Evolutionary conservation across 2,113 vertebrate genomes (phyloP).

Genomic region (Nansenia antarctica): DNA sequence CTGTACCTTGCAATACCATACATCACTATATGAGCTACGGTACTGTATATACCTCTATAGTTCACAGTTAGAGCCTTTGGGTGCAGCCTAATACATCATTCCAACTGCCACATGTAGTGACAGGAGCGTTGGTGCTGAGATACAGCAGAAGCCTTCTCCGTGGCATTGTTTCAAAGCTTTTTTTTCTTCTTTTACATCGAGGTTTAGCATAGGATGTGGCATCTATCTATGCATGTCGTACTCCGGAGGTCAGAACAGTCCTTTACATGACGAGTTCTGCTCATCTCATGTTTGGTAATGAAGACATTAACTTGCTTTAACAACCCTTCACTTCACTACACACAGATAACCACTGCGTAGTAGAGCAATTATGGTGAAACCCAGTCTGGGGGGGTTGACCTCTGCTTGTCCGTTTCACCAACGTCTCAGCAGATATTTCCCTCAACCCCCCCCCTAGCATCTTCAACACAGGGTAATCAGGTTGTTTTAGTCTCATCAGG

Average conservation of each 20-base stretch:
- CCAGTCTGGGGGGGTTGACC: constrained; percentile 11
- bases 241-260: constrained; percentile 9
- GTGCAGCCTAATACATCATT: neutral
- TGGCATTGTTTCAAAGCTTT: neutral
- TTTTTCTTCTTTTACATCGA: constrained; percentile 2
- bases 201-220: neutral
- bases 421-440: constrained; percentile 32
- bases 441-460: constrained; percentile 8
- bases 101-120: neutral
- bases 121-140: neutral
- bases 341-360: constrained; percentile 1
- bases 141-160: neutral
- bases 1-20: constrained; percentile 40
- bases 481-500: constrained; percentile 7
- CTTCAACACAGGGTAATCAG: constrained; percentile 3
- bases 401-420: constrained; percentile 25
- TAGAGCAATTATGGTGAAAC: neutral
- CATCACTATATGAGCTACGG: constrained; percentile 26
- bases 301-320: constrained; percentile 36
- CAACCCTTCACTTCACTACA: constrained; percentile 35
- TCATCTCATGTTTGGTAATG: constrained; percentile 31
- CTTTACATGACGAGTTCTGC: constrained; percentile 21
- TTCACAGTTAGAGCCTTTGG: neutral
- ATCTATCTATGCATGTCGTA: neutral
- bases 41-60: neutral